Conservation (phyloP, 23 tunicate genomes). For the Oikopleura dioica region DNA sequence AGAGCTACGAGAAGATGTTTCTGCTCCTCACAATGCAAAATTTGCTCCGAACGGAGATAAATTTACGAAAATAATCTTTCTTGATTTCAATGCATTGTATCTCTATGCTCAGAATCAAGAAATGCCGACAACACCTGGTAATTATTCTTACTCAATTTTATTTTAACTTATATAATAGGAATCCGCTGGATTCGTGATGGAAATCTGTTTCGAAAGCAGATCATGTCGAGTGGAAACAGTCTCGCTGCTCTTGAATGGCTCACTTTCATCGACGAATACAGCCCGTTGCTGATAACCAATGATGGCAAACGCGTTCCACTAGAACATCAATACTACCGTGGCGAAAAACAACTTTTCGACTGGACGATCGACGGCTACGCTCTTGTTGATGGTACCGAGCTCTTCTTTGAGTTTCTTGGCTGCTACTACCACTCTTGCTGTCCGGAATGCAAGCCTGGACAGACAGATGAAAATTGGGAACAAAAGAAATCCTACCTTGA, state of each 20-base stretch:
- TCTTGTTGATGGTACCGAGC: background rate
- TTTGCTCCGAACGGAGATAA: too few relatives aligned
- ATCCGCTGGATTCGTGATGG: background rate
- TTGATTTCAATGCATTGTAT: too few relatives aligned
- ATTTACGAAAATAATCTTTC: too few relatives aligned
- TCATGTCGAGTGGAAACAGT: background rate
- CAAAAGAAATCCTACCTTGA: background rate
- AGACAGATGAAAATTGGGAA: background rate
- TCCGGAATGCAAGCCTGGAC: background rate
- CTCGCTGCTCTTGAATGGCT: background rate
- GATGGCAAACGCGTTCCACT: background rate
- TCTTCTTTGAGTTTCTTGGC: background rate
- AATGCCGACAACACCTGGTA: too few relatives aligned
- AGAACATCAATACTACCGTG: background rate
- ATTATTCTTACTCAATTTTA: too few relatives aligned
- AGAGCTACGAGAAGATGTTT: too few relatives aligned
- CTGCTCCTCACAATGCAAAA: too few relatives aligned
- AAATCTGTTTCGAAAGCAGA: background rate
- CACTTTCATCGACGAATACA: background rate
- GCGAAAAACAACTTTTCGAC: background rate
- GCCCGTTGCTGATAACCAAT: background rate
- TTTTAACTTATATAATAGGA: too few relatives aligned
- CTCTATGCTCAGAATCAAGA: too few relatives aligned
- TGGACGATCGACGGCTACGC: background rate
- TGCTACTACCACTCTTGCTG: background rate